Base-by-base conservation (phyloP, 1,140 invertebrate genomes). In the Drosophila grimshawi region DNA sequence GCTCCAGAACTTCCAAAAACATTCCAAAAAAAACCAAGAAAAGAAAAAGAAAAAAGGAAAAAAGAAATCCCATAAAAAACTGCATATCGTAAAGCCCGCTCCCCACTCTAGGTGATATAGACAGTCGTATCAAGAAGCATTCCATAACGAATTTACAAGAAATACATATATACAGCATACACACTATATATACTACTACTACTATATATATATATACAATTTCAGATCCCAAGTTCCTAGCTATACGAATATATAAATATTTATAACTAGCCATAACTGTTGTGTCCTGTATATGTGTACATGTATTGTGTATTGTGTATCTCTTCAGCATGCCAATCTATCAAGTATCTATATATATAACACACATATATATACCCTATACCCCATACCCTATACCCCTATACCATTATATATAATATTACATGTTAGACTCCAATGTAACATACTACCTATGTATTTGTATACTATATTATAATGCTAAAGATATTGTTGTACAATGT, bases 401-500 rank as follows among this genome's bases (percentile, higher is more conserved):
- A 19, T 19, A 19, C 19, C 19, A 19, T 19, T 73, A 57, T 43
- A 51, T 51, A 78, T 79, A 64, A 57, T 59, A 57, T 63, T 69
- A 63, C 66, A 72, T 41, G 41, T 70, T 70, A 71, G 37, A 53
- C 33, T 48, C 57, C 59, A 57, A 69, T 80, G 82, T 80, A 80
- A 65, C 10, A 70, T 64, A 63, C 19, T 37, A 33, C 30, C 56
- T 55, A 55, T 33, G 46, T 45, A 76, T 77, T 46, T 45, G 76
- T 77, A 73, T 43, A 69, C 41, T 68, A 67, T 74, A 68, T 48
- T 79, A 66, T 80, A 89, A 76, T 65, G 19, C 19, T 19, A 19
- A 19, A 19, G 80, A 88, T 89, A 73, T 88, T 88, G 85, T 88
- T 88, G 86, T 85, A 88, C 85, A 75, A 89, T 88, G 85, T 88